Conservation (phyloP, 1,140 invertebrate species). For the Conus ventricosus region DNA sequence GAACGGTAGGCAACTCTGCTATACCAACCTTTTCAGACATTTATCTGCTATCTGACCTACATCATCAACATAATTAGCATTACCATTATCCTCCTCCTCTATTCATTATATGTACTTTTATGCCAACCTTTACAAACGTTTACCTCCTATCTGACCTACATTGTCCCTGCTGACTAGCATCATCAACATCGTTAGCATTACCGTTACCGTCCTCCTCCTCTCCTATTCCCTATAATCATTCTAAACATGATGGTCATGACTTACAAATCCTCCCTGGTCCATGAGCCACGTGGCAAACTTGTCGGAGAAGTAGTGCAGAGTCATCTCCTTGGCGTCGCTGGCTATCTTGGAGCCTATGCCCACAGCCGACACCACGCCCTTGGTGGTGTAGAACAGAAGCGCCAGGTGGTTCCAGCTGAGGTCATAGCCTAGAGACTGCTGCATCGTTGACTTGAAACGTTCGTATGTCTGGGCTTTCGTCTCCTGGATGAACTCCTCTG, state of each 20-base stretch:
- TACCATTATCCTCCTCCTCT: too few relatives aligned
- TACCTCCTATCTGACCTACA: too few relatives aligned
- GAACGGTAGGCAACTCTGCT: too few relatives aligned
- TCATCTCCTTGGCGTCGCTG: conserved; percentile 62
- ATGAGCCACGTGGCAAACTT: conserved; percentile 68
- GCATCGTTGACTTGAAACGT: conserved; percentile 58
- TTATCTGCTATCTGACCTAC: too few relatives aligned
- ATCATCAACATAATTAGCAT: too few relatives aligned
- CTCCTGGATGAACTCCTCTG: conserved; percentile 44
- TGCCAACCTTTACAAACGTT: too few relatives aligned
- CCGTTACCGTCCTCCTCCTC: too few relatives aligned
- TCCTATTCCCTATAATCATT: not conserved
- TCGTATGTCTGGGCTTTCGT: conserved; percentile 59
- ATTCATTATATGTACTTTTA: too few relatives aligned
- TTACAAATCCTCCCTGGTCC: conserved; percentile 70
- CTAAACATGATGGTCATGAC: conserved; percentile 18
- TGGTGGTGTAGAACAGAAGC: conserved; percentile 64
- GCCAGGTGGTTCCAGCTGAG: conserved; percentile 65
- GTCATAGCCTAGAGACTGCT: conserved; percentile 52
- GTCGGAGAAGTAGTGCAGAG: conserved; percentile 64
- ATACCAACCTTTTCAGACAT: too few relatives aligned
- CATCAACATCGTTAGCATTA: not conserved
- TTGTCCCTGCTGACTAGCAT: too few relatives aligned
- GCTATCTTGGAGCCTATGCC: conserved; percentile 60
- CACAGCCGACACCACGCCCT: conserved; percentile 57